phyloP scores from a whole-genome alignment of 2,888 invertebrate species.

The Linnaemya vulpina region DNA sequence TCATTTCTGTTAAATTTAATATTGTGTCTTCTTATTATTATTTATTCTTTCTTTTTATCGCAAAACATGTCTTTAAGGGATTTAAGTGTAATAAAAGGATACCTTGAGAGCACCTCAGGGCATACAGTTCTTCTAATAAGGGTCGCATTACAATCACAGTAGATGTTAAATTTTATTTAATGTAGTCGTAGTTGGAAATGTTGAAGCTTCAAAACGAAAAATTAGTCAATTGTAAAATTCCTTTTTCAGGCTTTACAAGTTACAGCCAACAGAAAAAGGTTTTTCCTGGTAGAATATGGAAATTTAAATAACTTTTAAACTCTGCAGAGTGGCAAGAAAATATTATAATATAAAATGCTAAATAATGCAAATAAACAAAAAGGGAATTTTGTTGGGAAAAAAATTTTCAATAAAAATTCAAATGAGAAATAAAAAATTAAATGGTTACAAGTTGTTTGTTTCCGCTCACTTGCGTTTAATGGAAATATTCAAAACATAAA shows the following conservation, averaged over 20 bases:
- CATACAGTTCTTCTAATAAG: conserved; percentile 40
- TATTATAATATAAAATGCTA: conserved; percentile 39
- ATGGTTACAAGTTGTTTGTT: conserved; percentile 53
- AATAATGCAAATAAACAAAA: conserved; percentile 40
- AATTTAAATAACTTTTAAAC: conserved; percentile 56
- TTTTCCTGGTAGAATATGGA: conserved; percentile 58
- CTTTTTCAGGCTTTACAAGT: background rate
- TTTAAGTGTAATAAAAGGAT: background rate
- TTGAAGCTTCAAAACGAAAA: conserved; percentile 32
- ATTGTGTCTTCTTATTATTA: too few species aligned
- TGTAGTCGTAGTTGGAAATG: conserved; percentile 8
- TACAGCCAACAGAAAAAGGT: conserved; percentile 9
- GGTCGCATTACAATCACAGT: conserved; percentile 56
- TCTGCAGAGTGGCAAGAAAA: background rate
- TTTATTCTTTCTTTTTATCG: background rate
- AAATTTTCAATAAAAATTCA: background rate
- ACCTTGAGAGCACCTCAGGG: conserved; percentile 31
- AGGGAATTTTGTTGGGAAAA: conserved; percentile 12
- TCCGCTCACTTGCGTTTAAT: conserved; percentile 45
- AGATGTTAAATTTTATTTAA: background rate
- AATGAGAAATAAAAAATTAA: conserved; percentile 55
- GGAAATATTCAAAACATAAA: conserved; percentile 14
- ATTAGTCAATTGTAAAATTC: conserved; percentile 63
- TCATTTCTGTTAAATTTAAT: too few species aligned
- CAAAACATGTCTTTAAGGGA: background rate